A percentile compares a stretch with the other conserved stretches of the same genome.
phyloP scores from a whole-genome alignment of 92 coral and sea anemone genomes.

The Diadumene lineata region DNA sequence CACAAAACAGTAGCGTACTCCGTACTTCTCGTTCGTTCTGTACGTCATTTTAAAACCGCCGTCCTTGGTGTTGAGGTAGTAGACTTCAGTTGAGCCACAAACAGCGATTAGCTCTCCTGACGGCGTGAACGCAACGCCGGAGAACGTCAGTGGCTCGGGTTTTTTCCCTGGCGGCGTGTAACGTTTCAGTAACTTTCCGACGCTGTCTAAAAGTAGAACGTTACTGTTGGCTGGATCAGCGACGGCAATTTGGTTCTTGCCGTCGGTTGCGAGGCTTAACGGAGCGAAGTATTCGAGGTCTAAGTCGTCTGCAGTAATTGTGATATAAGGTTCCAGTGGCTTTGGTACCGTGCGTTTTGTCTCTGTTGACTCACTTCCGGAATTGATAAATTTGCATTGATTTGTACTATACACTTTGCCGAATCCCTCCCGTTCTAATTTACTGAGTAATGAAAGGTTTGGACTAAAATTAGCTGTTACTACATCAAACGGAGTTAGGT shows the following conservation, averaged over 20 bases:
- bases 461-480: constrained; percentile 63
- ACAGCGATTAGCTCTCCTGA: constrained; percentile 64
- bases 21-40: constrained; percentile 65
- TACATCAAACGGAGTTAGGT: constrained; percentile 53
- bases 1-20: constrained; percentile 77
- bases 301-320: constrained; percentile 51
- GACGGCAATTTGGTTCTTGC: constrained; percentile 56
- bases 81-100: constrained; percentile 74
- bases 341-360: not conserved
- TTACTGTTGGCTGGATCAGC: constrained; percentile 84
- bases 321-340: constrained; percentile 46
- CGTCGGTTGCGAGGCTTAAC: constrained; percentile 80
- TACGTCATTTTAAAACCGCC: constrained; percentile 81
- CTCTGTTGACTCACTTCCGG: not conserved
- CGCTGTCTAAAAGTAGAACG: constrained; percentile 64
- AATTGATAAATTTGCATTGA: not conserved
- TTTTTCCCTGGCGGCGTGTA: constrained; percentile 53
- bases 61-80: constrained; percentile 58
- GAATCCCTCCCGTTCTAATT: constrained; percentile 53
- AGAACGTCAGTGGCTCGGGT: constrained; percentile 66
- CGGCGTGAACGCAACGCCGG: constrained; percentile 77
- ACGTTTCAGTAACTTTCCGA: constrained; percentile 56
- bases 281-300: constrained; percentile 82
- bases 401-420: constrained; percentile 51
- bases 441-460: constrained; percentile 54